Conservation (phyloP, 2,888 invertebrate species). For the Seira musarum region DNA sequence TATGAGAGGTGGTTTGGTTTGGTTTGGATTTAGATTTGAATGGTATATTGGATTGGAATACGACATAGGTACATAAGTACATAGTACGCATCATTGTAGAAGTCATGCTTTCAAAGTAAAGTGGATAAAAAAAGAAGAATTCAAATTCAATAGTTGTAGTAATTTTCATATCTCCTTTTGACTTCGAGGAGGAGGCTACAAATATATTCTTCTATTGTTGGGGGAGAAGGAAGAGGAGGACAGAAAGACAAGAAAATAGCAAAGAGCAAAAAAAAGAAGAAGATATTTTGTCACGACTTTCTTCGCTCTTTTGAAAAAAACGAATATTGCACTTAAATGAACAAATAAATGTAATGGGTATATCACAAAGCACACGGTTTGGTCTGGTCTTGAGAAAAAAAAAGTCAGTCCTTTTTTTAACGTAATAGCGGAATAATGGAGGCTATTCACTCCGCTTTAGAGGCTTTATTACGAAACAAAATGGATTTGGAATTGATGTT, state of each 20-base stretch:
- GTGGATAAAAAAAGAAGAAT: too few species aligned
- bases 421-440: neutral
- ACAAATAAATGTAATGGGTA: neutral
- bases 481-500: conserved; percentile 17
- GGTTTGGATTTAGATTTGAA: too few species aligned
- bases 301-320: conserved; percentile 31
- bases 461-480: neutral
- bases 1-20: neutral
- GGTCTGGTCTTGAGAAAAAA: too few species aligned
- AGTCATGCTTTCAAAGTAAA: too few species aligned
- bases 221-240: conserved; percentile 44
- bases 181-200: conserved; percentile 3
- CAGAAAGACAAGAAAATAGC: conserved; percentile 54
- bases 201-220: neutral
- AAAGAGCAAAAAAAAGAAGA: conserved; percentile 40
- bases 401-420: too few species aligned
- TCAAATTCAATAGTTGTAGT: too few species aligned
- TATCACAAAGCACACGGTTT: neutral
- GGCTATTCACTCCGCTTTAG: conserved; percentile 18
- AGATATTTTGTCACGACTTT: conserved; percentile 58
- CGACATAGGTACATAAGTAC: too few species aligned
- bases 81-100: neutral
- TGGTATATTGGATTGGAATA: neutral
- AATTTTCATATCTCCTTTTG: neutral
- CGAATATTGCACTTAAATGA: conserved; percentile 13